Percentiles rank a stretch among this genome's conserved stretches.
Evolutionary conservation across 2,888 invertebrate genomes (phyloP).

Genomic region (Oscheius myriophilus): DNA sequence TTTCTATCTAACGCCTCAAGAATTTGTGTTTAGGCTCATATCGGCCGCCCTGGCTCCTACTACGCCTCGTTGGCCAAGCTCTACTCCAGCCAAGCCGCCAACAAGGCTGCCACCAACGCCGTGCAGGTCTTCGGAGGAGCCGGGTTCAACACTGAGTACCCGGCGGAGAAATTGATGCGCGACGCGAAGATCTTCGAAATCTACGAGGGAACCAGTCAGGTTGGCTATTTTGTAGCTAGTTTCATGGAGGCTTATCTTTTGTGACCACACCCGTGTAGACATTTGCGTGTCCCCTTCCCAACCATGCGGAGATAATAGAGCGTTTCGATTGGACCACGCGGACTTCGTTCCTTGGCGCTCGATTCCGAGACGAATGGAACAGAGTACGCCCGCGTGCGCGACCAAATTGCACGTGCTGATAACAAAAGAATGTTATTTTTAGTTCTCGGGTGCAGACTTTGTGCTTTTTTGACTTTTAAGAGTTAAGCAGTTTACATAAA

Average conservation of each 20-base stretch:
- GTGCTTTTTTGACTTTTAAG: too few relatives aligned
- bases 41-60: conserved; percentile 72
- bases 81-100: conserved; percentile 89
- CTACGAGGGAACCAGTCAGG: conserved; percentile 88
- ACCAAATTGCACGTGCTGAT: too few relatives aligned
- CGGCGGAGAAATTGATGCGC: conserved; percentile 96
- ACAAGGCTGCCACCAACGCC: conserved; percentile 90
- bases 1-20: conserved; percentile 1
- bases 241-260: neutral
- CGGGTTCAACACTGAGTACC: conserved; percentile 90
- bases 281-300: too few relatives aligned
- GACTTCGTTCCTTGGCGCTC: too few relatives aligned
- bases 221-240: conserved; percentile 3
- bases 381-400: too few relatives aligned
- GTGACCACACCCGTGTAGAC: neutral
- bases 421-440: too few relatives aligned
- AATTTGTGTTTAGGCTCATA: conserved; percentile 78
- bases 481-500: too few relatives aligned
- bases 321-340: too few relatives aligned
- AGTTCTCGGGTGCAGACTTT: too few relatives aligned
- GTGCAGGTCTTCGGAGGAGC: conserved; percentile 76
- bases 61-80: conserved; percentile 93
- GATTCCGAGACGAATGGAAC: too few relatives aligned
- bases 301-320: too few relatives aligned
- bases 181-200: conserved; percentile 98